A percentile compares a stretch with the other conserved stretches of the same genome.
Conservation (phyloP, 1,140 invertebrate species). For the Apis dorsata region DNA sequence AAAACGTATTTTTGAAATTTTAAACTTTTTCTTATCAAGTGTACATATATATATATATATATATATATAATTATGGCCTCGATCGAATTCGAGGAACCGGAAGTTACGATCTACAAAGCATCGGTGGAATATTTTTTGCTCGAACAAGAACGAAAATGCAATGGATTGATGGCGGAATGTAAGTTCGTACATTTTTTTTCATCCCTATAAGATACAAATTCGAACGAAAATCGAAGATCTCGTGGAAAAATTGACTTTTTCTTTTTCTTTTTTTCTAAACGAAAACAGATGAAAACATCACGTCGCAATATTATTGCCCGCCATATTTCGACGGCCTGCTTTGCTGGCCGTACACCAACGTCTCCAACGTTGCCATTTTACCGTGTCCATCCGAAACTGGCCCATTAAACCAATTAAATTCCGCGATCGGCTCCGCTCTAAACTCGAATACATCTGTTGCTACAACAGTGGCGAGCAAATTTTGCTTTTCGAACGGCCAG, state of each 20-base stretch:
- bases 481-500: conserved; percentile 67
- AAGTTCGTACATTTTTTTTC: background rate
- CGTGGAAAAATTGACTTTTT: background rate
- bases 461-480: conserved; percentile 62
- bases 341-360: conserved; percentile 72
- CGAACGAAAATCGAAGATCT: background rate
- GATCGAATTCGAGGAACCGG: background rate
- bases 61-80: background rate
- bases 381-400: conserved; percentile 70
- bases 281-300: conserved; percentile 2
- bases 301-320: conserved; percentile 57
- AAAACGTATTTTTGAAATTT: background rate
- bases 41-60: too few species aligned
- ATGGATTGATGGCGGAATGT: conserved; percentile 41
- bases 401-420: conserved; percentile 32
- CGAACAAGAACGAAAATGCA: conserved; percentile 47
- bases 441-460: background rate
- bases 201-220: background rate
- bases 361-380: conserved; percentile 57
- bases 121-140: conserved; percentile 31
- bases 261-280: too few species aligned
- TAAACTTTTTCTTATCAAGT: background rate
- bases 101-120: background rate
- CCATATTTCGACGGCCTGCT: conserved; percentile 74
- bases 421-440: background rate